Evolutionary conservation across 2,888 invertebrate species (phyloP).

Genomic region (Argynnis bischoffii): DNA sequence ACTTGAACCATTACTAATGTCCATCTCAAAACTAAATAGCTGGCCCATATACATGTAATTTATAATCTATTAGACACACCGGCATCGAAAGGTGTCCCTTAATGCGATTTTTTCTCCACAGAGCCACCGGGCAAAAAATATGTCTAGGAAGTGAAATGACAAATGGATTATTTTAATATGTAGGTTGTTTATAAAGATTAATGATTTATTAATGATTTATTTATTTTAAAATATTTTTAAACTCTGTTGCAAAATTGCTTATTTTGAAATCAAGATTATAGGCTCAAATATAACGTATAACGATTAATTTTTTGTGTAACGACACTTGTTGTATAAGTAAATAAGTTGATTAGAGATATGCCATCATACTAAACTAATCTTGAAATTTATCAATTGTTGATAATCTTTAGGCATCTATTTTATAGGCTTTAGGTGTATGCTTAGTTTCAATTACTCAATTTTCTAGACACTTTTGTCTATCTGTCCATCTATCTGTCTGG

Average conservation of each 20-base stretch:
- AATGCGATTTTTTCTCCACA: constrained; percentile 41
- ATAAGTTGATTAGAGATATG: too few species aligned
- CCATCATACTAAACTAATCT: too few species aligned
- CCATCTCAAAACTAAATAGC: constrained; percentile 32
- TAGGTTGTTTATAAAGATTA: constrained; percentile 24
- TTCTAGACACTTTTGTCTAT: too few species aligned
- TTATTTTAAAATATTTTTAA: neutral
- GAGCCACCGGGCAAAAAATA: constrained; percentile 32
- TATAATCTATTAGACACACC: constrained; percentile 61
- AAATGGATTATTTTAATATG: constrained; percentile 29
- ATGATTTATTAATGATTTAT: constrained; percentile 21
- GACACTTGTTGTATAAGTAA: neutral
- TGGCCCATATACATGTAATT: constrained; percentile 43
- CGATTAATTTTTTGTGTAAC: neutral
- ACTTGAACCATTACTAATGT: constrained; percentile 24
- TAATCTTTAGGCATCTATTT: too few species aligned
- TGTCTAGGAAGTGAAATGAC: constrained; percentile 37
- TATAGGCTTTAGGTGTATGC: too few species aligned
- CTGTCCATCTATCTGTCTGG: too few species aligned
- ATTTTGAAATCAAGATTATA: neutral
- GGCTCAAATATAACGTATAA: too few species aligned
- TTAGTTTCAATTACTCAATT: too few species aligned
- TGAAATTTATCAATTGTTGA: too few species aligned
- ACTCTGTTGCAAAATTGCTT: neutral
- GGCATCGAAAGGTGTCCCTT: constrained; percentile 45